phyloP scores from a whole-genome alignment of 2,113 vertebrate genomes.

The Rhodinocichla rosea region DNA sequence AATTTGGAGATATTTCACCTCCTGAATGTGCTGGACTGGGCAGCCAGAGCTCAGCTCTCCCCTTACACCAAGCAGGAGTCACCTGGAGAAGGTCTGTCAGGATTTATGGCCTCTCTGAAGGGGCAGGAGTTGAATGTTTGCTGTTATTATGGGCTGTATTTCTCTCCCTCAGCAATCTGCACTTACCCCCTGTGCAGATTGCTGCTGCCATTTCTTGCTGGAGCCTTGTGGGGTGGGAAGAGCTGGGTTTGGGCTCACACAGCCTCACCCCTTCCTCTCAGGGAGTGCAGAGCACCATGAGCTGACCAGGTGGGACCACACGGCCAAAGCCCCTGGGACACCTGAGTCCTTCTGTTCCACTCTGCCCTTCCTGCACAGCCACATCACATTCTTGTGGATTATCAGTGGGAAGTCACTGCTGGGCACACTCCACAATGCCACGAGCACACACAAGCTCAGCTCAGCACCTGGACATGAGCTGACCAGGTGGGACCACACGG shows the following conservation, averaged over 20 bases:
- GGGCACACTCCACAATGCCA: fast-evolving
- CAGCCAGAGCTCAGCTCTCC: not conserved
- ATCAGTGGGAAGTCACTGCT: not conserved
- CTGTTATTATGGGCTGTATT: not conserved
- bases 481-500: not conserved
- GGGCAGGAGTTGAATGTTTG: not conserved
- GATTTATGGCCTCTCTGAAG: not conserved
- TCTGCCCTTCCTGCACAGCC: not conserved
- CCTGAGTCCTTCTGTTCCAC: not conserved
- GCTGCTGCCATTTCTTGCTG: not conserved
- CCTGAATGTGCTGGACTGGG: fast-evolving
- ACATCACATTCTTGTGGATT: not conserved
- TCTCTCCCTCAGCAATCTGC: not conserved
- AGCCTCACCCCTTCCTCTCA: fast-evolving
- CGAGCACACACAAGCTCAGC: not conserved
- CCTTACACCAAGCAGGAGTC: not conserved
- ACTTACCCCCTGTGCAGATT: not conserved
- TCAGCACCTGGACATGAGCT: not conserved
- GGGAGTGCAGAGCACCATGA: not conserved
- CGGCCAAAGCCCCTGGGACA: not conserved
- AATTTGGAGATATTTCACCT: not conserved
- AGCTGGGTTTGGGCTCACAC: not conserved
- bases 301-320: not conserved
- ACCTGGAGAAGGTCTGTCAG: not conserved
- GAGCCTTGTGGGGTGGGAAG: not conserved